These are phyloP conservation scores for Protodeltote pygarga DNA, from an alignment of 2,888 invertebrate genomes.

Conservation along the genomic window DNA sequence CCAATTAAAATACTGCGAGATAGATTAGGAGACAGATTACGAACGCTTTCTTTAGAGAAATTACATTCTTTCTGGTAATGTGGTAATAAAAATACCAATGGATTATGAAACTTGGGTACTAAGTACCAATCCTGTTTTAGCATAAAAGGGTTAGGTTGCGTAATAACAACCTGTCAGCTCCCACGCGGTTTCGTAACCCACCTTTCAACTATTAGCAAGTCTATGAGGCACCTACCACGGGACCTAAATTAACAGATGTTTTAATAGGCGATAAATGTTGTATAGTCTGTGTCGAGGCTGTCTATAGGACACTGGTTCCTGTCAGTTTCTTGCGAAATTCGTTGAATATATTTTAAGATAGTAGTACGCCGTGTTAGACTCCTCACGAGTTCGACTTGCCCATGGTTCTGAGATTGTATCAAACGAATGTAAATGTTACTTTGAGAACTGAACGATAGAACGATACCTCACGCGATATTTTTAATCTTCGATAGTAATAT, in stretches of 20 bases:
- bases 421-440: slow-evolving; percentile 4
- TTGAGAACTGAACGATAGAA: neutral
- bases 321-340: slow-evolving; percentile 33
- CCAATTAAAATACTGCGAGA: slow-evolving; percentile 41
- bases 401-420: slow-evolving; percentile 32
- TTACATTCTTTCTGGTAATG: slow-evolving; percentile 21
- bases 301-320: slow-evolving; percentile 21
- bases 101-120: slow-evolving; percentile 8
- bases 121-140: slow-evolving; percentile 28
- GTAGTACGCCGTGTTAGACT: slow-evolving; percentile 17
- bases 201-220: slow-evolving; percentile 72
- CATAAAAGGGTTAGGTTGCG: slow-evolving; percentile 53
- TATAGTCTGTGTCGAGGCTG: slow-evolving; percentile 12
- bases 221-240: slow-evolving; percentile 64
- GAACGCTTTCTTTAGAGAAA: slow-evolving; percentile 28
- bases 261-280: slow-evolving; percentile 40
- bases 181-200: slow-evolving; percentile 65
- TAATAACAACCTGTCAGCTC: slow-evolving; percentile 51
- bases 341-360: slow-evolving; percentile 20
- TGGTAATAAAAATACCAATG: slow-evolving; percentile 3
- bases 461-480: too few relatives aligned
- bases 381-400: slow-evolving; percentile 21
- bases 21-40: slow-evolving; percentile 38
- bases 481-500: too few relatives aligned
- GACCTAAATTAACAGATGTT: slow-evolving; percentile 38